phyloP scores from a whole-genome alignment of 2,888 invertebrate species.

The Andrena hattorfiana region DNA sequence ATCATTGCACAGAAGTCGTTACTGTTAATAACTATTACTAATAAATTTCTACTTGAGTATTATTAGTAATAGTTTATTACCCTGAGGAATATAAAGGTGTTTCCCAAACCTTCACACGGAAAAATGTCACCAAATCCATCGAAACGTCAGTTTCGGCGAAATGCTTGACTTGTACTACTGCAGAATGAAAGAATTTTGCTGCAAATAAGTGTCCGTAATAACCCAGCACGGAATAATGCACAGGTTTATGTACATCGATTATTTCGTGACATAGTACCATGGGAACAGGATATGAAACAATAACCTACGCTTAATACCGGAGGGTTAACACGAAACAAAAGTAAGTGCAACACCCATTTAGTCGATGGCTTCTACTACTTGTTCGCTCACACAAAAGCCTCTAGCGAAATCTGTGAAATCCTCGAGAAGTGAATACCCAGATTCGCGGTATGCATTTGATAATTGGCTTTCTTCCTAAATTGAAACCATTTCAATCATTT shows the following conservation, averaged over 20 bases:
- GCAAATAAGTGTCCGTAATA: background rate
- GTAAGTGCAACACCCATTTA: conserved; percentile 13
- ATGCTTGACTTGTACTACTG: conserved; percentile 4
- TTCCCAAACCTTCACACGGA: background rate
- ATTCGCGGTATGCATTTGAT: background rate
- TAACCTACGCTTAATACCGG: conserved; percentile 14
- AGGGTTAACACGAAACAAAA: conserved; percentile 4
- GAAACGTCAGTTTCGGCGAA: background rate
- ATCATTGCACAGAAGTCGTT: no score
- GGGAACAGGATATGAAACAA: conserved; percentile 6
- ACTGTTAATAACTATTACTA: no score
- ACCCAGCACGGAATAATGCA: background rate
- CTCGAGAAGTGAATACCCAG: background rate
- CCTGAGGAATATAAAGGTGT: no score
- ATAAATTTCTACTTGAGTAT: no score
- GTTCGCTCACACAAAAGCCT: background rate
- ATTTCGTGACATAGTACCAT: background rate
- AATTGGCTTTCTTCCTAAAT: background rate
- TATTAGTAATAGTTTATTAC: no score
- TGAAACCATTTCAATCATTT: background rate
- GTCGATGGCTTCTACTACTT: conserved; percentile 5
- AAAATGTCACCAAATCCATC: background rate
- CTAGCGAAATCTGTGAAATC: background rate
- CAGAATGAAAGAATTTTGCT: background rate
- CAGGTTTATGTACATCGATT: background rate